Evolutionary conservation across 35 echinoderm and acorn worm genomes (phyloP), one percentile per base, ranked within the genome.

Genomic region (Anneissia japonica): DNA sequence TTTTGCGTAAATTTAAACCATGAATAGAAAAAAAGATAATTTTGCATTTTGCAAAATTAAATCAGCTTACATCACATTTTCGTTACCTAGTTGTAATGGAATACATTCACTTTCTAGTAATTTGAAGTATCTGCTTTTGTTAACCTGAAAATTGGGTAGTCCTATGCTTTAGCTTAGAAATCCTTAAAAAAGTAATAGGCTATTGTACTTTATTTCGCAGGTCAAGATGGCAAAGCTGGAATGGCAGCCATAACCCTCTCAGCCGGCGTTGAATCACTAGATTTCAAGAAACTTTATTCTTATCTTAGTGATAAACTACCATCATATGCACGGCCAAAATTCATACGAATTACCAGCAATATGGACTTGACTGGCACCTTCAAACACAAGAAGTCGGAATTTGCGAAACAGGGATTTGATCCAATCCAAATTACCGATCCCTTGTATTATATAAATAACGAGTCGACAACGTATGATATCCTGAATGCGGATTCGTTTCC

Each of bases 351-450:
- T 13, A 77, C 36, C 3, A 37, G 23, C 33, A 77, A 77, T 12
- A 34, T 77, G 32, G 76, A 77, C 31, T 13, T 35, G 23, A 77
- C 76, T 4, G 76, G 76, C 14, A 77, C 76, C 16, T 77, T 35
- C 31, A 77, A 77, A 37, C 36, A 77, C 76, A 77, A 32, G 76
- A 77, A 77, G 23, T 3, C 32, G 6, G 76, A 77, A 10, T 37
- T 77, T 37, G 76, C 23, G 31, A 77, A 77, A 77, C 76, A 77
- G 23, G 76, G 76, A 32, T 77, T 77, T 34, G 36, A 77, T 77
- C 76, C 76, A 37, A 12, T 35, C 19, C 11, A 32, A 77, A 77
- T 77, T 35, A 32, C 32, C 1, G 36, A 77, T 26, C 4, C 10
- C 13, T 12, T 77, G 30, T 77, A 77, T 34, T 77, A 77, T 77